phyloP scores from a whole-genome alignment of 2,888 invertebrate genomes.

The Apodemia zela region DNA sequence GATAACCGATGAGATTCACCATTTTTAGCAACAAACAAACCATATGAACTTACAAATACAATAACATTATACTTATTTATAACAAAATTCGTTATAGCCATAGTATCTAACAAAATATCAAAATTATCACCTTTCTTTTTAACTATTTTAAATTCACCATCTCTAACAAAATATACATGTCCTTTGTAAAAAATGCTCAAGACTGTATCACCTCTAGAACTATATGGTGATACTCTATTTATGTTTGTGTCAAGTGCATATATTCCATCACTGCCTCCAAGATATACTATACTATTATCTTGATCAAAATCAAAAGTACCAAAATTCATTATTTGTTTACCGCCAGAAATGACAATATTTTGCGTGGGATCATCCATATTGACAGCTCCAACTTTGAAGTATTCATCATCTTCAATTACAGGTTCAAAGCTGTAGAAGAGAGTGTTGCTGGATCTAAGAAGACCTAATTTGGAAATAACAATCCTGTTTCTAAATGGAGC shows the following conservation, averaged over 20 bases:
- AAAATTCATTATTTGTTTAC: constrained; percentile 50
- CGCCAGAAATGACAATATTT: constrained; percentile 43
- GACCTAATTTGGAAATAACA: constrained; percentile 55
- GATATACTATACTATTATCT: constrained; percentile 50
- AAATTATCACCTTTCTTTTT: constrained; percentile 57
- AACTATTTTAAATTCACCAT: constrained; percentile 47
- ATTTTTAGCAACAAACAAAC: constrained; percentile 52
- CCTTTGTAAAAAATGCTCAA: constrained; percentile 53
- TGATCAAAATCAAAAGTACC: constrained; percentile 65
- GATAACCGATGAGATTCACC: constrained; percentile 46
- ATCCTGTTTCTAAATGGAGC: constrained; percentile 55
- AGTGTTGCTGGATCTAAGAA: constrained; percentile 48
- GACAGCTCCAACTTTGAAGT: constrained; percentile 59
- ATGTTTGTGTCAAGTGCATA: constrained; percentile 45
- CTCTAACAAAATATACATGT: constrained; percentile 54
- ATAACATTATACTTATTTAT: constrained; percentile 53
- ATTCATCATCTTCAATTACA: constrained; percentile 53
- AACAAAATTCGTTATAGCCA: constrained; percentile 53
- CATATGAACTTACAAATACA: constrained; percentile 50
- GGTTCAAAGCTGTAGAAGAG: constrained; percentile 66
- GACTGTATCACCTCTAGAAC: constrained; percentile 57
- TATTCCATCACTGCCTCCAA: constrained; percentile 63
- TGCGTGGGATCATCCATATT: constrained; percentile 44
- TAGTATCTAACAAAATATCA: constrained; percentile 43
- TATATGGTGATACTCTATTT: constrained; percentile 47